A percentile compares a stretch with the other conserved stretches of the same genome.
phyloP scores from a whole-genome alignment of 2,888 invertebrate species.

The Drosophila picticornis region DNA sequence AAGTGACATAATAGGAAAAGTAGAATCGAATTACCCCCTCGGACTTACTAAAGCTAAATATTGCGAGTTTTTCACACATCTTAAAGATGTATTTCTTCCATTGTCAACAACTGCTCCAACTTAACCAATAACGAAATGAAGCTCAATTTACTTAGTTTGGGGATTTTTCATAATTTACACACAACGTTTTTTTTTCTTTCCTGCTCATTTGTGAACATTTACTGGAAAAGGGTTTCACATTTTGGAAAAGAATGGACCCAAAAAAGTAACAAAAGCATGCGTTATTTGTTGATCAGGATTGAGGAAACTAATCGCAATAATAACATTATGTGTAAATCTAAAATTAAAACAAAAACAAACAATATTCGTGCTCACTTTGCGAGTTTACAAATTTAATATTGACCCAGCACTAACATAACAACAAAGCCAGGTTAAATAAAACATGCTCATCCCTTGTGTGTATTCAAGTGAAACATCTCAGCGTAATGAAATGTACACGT shows the following conservation, averaged over 20 bases:
- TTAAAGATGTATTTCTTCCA: background rate
- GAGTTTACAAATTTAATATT: background rate
- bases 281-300: background rate
- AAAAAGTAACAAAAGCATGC: background rate
- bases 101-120: background rate
- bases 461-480: background rate
- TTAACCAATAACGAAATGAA: background rate
- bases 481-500: conserved; percentile 24
- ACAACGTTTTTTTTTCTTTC: background rate
- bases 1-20: background rate
- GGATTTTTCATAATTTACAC: background rate
- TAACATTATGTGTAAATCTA: background rate
- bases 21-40: background rate
- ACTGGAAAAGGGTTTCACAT: background rate
- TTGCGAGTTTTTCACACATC: background rate
- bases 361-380: background rate
- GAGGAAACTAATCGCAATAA: background rate
- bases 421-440: background rate
- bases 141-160: background rate
- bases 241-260: background rate
- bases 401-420: background rate
- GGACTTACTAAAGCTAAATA: background rate
- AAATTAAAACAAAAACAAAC: background rate
- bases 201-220: background rate
- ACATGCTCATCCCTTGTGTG: background rate